Evolutionary conservation across 1,140 invertebrate species (phyloP), one percentile per base, ranked within the genome.

Genomic region (Apolygus lucorum): DNA sequence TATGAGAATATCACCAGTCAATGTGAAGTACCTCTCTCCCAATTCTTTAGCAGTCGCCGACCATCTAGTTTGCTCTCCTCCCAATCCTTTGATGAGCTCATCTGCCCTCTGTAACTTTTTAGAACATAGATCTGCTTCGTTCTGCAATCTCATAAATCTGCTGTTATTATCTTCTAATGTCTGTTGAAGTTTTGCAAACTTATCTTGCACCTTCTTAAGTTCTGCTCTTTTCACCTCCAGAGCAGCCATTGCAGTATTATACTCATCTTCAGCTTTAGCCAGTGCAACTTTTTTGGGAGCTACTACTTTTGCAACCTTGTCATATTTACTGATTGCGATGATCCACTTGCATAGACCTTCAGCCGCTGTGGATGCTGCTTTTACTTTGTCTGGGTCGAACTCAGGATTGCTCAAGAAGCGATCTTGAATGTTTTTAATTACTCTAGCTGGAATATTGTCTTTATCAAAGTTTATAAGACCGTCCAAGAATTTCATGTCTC

Each of bases 361-460:
- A 68, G 87, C 88, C 1, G 90, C 90, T 0, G 87, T 86, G 0
- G 90, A 91, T 1, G 87, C 88, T 2, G 82, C 80, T 76, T 88
- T 90, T 24, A 97, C 89, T 80, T 95, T 94, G 28, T 92, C 90
- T 0, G 94, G 94, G 80, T 96, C 93, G 80, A 98, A 98, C 72
- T 93, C 90, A 73, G 95, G 92, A 76, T 86, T 85, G 2, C 82
- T 85, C 70, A 96, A 80, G 63, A 91, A 90, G 68, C 86, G 88
- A n/a, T 90, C 86, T 21, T 89, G 86, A 68, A 98, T 85, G 74
- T 88, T 92, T 71, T 90, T 86, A 82, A 97, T 96, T 0, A 93
- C 85, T 1, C 82, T 78, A 0, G 87, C 84, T 11, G 90, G 84
- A 76, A 98, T 91, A 77, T 95, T 90, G 76, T 96, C 96, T 82